Base-by-base conservation (phyloP, 2,888 invertebrate species). In the Yponomeuta evonymella region DNA sequence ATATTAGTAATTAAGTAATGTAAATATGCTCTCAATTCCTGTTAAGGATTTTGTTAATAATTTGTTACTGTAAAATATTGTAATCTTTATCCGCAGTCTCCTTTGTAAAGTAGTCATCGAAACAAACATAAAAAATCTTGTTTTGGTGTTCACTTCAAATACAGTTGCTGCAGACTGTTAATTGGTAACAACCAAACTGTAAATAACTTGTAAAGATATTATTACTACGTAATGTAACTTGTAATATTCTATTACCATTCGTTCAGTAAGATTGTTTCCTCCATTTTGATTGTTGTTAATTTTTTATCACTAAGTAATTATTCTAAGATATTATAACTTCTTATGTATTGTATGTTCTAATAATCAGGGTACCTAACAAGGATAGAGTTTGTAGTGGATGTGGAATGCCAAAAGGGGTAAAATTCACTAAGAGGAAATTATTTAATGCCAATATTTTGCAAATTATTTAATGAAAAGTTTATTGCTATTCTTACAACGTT, bases 131-230 rank as follows among this genome's bases (percentile, higher is more conserved):
- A 58, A 58, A 15, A 15, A 15, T 58, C 51, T 58, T 58, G 51
- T 58, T 15, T 58, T 43, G 43, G 8, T 43, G 43, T 43, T 43
- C 43, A 43, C 43, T 43, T 43, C 9, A 8, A 43, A 43, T 43
- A 58, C 15, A 58, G 6, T 58, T 15, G 51, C 51, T 58, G 51
- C 51, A 2, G 51, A 58, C 51, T 58, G 51, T 58, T 15, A 58
- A 89, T 90, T 90, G 86, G 88, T 86, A 81, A 90, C 91, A 80
- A 91, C 90, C 90, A 91, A 89, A 90, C 86, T 92, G 91, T 91
- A 91, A 88, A 92, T 91, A 90, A 71, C 77, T 81, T 90, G 91
- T 91, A 91, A 89, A 91, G 90, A 90, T 92, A 92, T 92, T 91
- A 91, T 87, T 86, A 86, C 51, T 71, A 48, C 36, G 30, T 80